Base-by-base conservation (phyloP, 2,113 vertebrate genomes). In the Pangasianodon gigas region DNA sequence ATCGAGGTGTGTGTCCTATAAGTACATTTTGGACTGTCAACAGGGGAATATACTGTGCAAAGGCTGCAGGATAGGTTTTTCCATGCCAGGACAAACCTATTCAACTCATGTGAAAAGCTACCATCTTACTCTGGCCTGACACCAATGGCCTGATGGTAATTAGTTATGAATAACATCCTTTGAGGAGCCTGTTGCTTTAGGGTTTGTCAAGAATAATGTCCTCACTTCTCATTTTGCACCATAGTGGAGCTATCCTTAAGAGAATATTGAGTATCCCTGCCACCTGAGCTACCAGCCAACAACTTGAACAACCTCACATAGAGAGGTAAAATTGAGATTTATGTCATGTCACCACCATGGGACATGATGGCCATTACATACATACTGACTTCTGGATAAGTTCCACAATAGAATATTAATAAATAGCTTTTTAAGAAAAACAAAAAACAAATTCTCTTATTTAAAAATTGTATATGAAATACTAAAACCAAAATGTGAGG, bases 141-240 rank as follows among this genome's bases (percentile, higher is more conserved):
- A 93, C 93, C 92, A 93, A 94, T 92, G 91, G 95, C 84, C 95
- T 96, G 95, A 96, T 96, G 93, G 95, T 96, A 97, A 97, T 98
- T 97, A 97, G 96, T 95, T 96, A 95, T 96, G 94, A 96, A 97
- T 96, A 96, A 97, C 95, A 97, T 97, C 96, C 95, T 96, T 94
- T 93, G 93, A 96, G 94, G 95, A 90, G 91, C 93, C 93, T 91
- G 89, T 90, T 92, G 90, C 92, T 88, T 52, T 87, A 90, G 83
- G 81, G 56, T 89, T 90, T 89, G 88, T 90, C 74, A 91, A 81
- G 89, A 86, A 89, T 91, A 92, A 89, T 32, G 86, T 86, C 83
- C 62, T 86, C 56, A 89, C 89, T 51, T 85, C 46, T 81, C 44
- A 52, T 80, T 89, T 65, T 65, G 74, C 84, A 80, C 89, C 48